Evolutionary conservation across 2,797 vertebrate genomes (phyloP).

Genomic region (Euphonia xanthogaster): DNA sequence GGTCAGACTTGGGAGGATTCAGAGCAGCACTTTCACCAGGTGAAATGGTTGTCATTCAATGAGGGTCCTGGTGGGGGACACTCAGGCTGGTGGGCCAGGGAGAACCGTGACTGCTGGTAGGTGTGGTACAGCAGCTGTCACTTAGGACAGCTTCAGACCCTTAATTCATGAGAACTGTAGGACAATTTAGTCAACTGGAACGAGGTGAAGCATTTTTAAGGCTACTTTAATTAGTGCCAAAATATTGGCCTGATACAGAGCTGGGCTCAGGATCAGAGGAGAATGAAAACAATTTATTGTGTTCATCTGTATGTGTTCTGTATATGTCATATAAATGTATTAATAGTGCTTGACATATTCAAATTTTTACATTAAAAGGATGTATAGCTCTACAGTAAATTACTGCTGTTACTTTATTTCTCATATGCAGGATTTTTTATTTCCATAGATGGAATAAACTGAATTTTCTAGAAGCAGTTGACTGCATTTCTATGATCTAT

Average conservation of each 20-base stretch:
- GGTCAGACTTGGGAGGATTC: background rate
- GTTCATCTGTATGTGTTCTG: background rate
- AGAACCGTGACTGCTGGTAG: background rate
- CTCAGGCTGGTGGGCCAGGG: background rate
- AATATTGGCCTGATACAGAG: background rate
- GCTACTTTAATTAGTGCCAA: background rate
- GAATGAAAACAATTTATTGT: background rate
- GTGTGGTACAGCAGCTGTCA: background rate
- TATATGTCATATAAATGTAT: background rate
- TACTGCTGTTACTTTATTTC: background rate
- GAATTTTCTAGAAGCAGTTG: background rate
- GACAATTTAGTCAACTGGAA: background rate
- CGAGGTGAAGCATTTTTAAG: background rate
- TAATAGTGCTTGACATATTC: background rate
- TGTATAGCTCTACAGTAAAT: background rate
- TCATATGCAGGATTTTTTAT: background rate
- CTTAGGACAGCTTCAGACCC: background rate
- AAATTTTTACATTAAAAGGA: background rate
- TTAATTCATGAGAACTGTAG: background rate
- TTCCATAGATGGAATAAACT: background rate
- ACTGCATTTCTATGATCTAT: background rate
- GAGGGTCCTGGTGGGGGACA: background rate
- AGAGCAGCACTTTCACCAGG: background rate
- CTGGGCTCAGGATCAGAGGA: background rate
- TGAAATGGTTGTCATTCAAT: fast-evolving